Evolutionary conservation across 2,888 invertebrate genomes (phyloP), one percentile per base, ranked within the genome.

Genomic region (Papilio elwesi): DNA sequence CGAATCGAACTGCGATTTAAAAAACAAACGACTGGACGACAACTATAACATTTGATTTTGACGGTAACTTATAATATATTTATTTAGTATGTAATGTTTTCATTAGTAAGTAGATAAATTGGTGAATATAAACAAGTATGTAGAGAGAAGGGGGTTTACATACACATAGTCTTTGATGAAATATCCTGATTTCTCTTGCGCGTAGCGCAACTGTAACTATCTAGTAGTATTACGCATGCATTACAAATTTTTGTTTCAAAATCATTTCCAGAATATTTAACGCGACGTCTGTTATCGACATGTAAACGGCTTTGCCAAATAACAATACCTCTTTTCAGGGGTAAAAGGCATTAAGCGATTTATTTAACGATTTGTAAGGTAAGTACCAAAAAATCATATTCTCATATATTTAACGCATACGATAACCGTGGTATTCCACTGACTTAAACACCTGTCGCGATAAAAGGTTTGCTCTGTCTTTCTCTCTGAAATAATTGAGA

Each of bases 121-220:
- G 36, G 26, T 7, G 9, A 65, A 51, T 36, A 15, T 13, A 13
- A 51, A 10, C 38, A 38, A 62, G 53, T 52, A 55, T 48, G 38
- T 57, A 68, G 38, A 62, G 26, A 70, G 36, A 64, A n/a, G 65
- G 49, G 57, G 47, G 55, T 48, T 64, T 64, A 64, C 49, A 76
- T 74, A 78, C 77, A 80, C 74, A 68, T 66, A 70, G 67, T 59
- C 70, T 76, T 76, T 79, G 77, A 77, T 79, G 76, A 76, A 80
- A 77, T 74, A 68, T 68, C 74, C 78, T 79, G 82, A 88, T 89
- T 89, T 90, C 88, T 86, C 88, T 86, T 86, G 83, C 85, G 4
- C 84, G 86, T 87, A 87, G 82, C 88, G 85, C 85, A 87, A n/a
- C 85, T 75, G 74, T 79, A 78, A 80, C 77, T 78, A 80, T 83